A percentile compares a stretch with the other conserved stretches of the same genome.
Evolutionary conservation across 2,888 invertebrate species (phyloP).

Genomic region (Cristatella mucedo): DNA sequence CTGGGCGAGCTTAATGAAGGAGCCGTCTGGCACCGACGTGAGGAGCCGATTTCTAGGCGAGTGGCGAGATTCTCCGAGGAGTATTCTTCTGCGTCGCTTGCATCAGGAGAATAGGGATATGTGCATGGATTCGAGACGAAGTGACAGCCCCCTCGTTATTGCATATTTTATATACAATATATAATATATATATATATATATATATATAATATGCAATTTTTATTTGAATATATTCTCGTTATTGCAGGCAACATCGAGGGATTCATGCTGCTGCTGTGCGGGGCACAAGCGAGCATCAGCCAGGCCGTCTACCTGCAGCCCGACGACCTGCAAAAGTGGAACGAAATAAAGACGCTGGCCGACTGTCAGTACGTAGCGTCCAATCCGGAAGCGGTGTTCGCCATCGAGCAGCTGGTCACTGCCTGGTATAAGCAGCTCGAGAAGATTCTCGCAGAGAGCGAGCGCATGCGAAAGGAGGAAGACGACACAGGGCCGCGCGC

Average conservation of each 20-base stretch:
- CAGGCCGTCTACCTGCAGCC: conserved; percentile 4
- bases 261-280: conserved; percentile 4
- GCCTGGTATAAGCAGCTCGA: conserved; percentile 31
- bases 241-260: conserved; percentile 5
- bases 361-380: conserved; percentile 8
- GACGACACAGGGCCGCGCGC: conserved; percentile 59
- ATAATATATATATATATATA: too few species aligned
- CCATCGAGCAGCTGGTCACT: conserved; percentile 22
- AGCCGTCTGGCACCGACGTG: conserved; percentile 2
- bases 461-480: conserved; percentile 61
- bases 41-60: conserved; percentile 2
- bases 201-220: too few species aligned
- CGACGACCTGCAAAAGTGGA: conserved; percentile 5
- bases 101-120: too few species aligned
- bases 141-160: too few species aligned
- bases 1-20: conserved; percentile 3
- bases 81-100: too few species aligned
- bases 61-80: too few species aligned
- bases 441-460: conserved; percentile 58
- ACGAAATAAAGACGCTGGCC: conserved; percentile 3
- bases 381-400: neutral
- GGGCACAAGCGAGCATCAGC: conserved; percentile 6
- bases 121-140: too few species aligned
- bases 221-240: too few species aligned
- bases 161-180: too few species aligned